Percentiles rank a stretch among this genome's conserved stretches.
These are phyloP conservation scores for Lagocephalus sceleratus DNA, from an alignment of 2,797 vertebrate species.

Conservation along the genomic window DNA sequence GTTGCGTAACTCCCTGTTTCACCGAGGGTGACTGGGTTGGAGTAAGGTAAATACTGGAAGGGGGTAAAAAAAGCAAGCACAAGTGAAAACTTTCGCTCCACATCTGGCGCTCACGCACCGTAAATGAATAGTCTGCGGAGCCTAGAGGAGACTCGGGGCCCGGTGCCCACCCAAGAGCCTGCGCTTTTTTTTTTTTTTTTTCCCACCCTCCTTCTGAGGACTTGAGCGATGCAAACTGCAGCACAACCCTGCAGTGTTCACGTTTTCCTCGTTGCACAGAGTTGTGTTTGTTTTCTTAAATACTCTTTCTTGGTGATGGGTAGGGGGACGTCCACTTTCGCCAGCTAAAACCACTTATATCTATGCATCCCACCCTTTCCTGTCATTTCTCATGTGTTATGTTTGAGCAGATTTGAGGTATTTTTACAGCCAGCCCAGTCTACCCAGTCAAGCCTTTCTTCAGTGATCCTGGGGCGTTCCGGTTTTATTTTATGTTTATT, in stretches of 20 bases:
- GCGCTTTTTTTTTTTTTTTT: not conserved
- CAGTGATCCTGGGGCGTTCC: conserved; percentile 26
- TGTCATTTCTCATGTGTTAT: conserved; percentile 35
- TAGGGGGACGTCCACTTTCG: not conserved
- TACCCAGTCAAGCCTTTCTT: conserved; percentile 41
- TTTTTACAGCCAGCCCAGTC: conserved; percentile 25
- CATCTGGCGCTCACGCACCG: conserved; percentile 30
- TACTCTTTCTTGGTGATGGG: too few species aligned
- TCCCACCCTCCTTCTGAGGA: not conserved
- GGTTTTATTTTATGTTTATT: conserved; percentile 1
- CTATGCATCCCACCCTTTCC: conserved; percentile 37
- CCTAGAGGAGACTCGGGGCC: conserved; percentile 17
- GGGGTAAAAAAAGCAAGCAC: conserved; percentile 20
- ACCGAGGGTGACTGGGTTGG: conserved; percentile 25
- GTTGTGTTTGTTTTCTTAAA: too few species aligned
- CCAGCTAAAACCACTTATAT: conserved; percentile 17
- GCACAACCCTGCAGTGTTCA: too few species aligned
- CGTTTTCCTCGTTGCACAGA: too few species aligned
- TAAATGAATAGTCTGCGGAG: conserved; percentile 15
- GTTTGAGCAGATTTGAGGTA: conserved; percentile 39
- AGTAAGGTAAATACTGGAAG: conserved; percentile 54
- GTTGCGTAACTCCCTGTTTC: conserved; percentile 57
- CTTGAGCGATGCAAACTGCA: too few species aligned
- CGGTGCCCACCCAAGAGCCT: conserved; percentile 32
- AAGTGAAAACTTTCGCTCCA: conserved; percentile 24